Evolutionary conservation across 2,797 vertebrate genomes (phyloP), one percentile per base, ranked within the genome.

Genomic region (Phoeniculus purpureus): DNA sequence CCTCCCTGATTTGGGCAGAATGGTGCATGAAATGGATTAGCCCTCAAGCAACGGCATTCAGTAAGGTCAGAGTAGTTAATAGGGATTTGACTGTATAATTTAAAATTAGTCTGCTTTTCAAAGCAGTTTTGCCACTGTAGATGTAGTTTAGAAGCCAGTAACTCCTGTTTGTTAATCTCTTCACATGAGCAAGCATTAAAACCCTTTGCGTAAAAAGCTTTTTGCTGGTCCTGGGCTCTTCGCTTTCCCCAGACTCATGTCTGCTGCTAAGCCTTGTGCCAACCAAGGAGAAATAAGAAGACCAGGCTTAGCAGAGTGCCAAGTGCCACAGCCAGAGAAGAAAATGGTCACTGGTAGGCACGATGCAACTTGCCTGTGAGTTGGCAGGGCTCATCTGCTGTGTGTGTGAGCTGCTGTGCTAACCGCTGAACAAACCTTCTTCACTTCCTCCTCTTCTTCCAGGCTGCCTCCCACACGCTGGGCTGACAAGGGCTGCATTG

Each of bases 321-420:
- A 95, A 80, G 34, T 58, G 87, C 71, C 66, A 47, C 25, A 62
- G 87, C 23, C 66, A 66, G 77, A 37, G 54, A 80, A 89, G 87
- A 80, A 85, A 43, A 13, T 45, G 56, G 70, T 68, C 78, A 59
- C 62, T 2, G 4, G 66, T 0, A 66, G 91, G 67, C 75, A 83
- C 0, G 1, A 58, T 72, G 32, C 48, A 75, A 77, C 60, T 54
- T 10, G 0, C 27, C 67, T n/a, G 27, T 3, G 17, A 89, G 82
- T 71, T 87, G 85, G 86, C 86, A 82, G 82, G 72, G 87, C 60
- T 74, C 84, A 92, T 91, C 82, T 92, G 87, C 74, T 89, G 68
- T 87, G 94, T 43, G 43, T 43, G 43, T 43, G 13, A 91, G 92
- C 82, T 92, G 87, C 74, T 89, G 68, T 87, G 94, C 94, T 91